Base-by-base conservation (phyloP, 1,140 invertebrate species). In the Sitobion miscanthi region DNA sequence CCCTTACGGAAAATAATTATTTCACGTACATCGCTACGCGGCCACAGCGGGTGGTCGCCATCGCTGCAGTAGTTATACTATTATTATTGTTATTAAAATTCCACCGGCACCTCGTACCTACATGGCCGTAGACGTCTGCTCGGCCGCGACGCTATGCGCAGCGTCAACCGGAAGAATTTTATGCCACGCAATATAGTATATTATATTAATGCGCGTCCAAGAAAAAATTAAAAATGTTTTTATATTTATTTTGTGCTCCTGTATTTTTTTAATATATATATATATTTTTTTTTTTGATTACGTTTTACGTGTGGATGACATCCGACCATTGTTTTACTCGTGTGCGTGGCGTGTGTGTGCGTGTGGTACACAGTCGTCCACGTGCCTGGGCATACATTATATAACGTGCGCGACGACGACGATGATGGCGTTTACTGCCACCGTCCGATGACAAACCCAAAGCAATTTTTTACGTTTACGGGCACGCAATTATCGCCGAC, bases 371-470 rank as follows among this genome's bases (percentile, higher is more conserved):
- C 35, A 20, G 35, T 35, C 38, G 11, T 42, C 54, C 89, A 30
- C 54, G 89, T 90, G 89, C 30, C 89, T n/a, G 89, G 25, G 89
- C 88, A 45, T 90, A 90, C 88, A 57, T 90, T 90, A 90, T 45
- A 35, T 35, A 62, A 62, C 30, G 4, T 69, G 30, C 30, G 30
- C 62, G 4, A 77, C 30, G n/a, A 77, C 62, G n/a, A 77, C 62
- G 14, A 77, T n/a, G 62, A 77, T n/a, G 62, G 30, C 62, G n/a
- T 77, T 77, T n/a, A 77, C 62, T n/a, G 62, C 4, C 62, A 14
- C 62, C 30, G 14, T 69, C 62, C 62, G 62, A 77, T 38, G 82
- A 83, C 82, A 83, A 38, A 83, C 35, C 38, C 35, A 23, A 83
- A 83, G 35, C 35, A 83, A 42, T 83, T 38, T 83, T 83, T 83